These are phyloP conservation scores for Propithecus perrieri DNA, from an alignment of 2,797 vertebrate species.

Conservation along the genomic window DNA sequence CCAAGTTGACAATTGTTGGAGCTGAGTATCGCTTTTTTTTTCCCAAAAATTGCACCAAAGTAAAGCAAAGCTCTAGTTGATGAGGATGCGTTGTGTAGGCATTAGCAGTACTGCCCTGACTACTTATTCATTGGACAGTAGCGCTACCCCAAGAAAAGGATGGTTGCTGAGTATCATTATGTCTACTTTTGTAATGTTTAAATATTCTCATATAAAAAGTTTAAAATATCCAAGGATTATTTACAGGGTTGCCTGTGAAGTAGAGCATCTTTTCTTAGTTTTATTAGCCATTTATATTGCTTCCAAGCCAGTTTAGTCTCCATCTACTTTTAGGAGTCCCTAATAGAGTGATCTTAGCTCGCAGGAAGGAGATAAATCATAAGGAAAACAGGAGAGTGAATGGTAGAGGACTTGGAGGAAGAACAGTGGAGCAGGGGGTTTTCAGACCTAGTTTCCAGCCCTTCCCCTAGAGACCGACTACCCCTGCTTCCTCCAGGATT, in stretches of 20 bases:
- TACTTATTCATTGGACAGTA: too few relatives aligned
- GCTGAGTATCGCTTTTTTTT: background rate
- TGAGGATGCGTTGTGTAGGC: too few relatives aligned
- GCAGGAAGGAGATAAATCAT: background rate
- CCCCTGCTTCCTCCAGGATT: background rate
- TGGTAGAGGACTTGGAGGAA: background rate
- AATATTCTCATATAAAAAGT: background rate
- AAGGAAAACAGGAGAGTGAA: background rate
- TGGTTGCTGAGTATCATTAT: background rate
- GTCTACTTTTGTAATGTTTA: constrained; percentile 21
- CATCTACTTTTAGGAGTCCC: background rate
- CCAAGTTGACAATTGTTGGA: constrained; percentile 31
- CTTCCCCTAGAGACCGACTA: background rate
- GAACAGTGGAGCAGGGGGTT: background rate
- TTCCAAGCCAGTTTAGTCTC: background rate
- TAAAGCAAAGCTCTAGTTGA: too few relatives aligned
- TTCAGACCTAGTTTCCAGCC: background rate
- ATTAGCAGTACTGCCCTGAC: too few relatives aligned
- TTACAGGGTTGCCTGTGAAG: background rate
- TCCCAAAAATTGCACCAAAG: too few relatives aligned
- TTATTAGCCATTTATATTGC: background rate
- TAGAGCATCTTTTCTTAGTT: constrained; percentile 3
- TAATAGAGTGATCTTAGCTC: background rate
- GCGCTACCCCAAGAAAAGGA: too few relatives aligned
- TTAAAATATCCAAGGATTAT: background rate